Base-by-base conservation (phyloP, 2,888 invertebrate genomes). In the Drosophila prostipennis region DNA sequence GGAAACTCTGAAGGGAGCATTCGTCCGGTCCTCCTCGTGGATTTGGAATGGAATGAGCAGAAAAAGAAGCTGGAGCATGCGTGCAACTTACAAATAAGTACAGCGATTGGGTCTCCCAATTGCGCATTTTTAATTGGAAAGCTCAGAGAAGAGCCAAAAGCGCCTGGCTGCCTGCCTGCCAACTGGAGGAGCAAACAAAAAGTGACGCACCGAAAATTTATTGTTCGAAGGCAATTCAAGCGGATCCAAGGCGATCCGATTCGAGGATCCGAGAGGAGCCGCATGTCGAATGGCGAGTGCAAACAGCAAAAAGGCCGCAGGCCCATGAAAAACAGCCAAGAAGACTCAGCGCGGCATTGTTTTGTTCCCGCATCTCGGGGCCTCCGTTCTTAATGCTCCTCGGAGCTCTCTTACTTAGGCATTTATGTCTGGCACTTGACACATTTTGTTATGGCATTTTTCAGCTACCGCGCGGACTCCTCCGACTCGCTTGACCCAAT, bases 371-470 rank as follows among this genome's bases (percentile, higher is more conserved):
- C 32, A 48, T 34, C 48, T 34, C 16, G 32, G 14, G 48, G 0
- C 46, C 16, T 23, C 34, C 11, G 34, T 63, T 36, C 63, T 48
- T 32, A 16, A 29, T 63, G 63, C 63, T 61, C 51, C 39, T 14
- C 36, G 49, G 19, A 40, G 49, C 72, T 60, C 73, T 69, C 71
- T 86, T 86, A 78, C 83, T 86, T 82, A 79, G 82, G 84, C 89
- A 84, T 88, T 84, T 86, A 84, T 84, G 84, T 88, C 84, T 85
- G 84, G 84, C 87, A 85, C 89, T 89, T 85, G 89, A 87, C 84
- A 85, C 89, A 88, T 88, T 88, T 85, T 87, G 89, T 87, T 79
- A 82, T 87, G 87, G 84, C 89, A 85, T 85, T 87, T 75, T 78
- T 74, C 51, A 71, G 84, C 89, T 85, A 80, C 84, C 74, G 83